Evolutionary conservation across 2,797 vertebrate species (phyloP), one percentile per base, ranked within the genome.

Genomic region (Anas flavirostris): DNA sequence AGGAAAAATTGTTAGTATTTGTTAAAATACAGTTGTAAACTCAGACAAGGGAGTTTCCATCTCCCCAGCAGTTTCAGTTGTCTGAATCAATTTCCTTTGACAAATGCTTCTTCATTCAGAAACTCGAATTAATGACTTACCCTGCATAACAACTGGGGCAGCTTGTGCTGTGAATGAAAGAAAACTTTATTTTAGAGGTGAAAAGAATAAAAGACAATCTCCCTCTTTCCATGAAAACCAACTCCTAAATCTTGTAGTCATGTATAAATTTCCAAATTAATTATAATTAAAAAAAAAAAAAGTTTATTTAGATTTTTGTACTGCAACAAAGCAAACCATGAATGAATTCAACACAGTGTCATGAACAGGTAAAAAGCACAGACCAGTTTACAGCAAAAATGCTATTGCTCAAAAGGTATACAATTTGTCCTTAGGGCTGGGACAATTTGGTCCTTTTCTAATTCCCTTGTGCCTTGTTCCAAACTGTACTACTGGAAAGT

Each of bases 51-150:
- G 69, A 68, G 39, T 37, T 66, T 81, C 26, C 75, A 1, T 29
- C 48, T 63, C 35, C 64, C 50, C 3, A 3, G 52, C 44, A 50
- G 88, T 76, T 92, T 69, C 62, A 81, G 16, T 22, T 95, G 31
- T 19, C 58, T 91, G 67, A 75, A 79, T 37, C 15, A 9, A 39
- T 80, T 74, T 73, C 85, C 25, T 68, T 21, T 83, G 62, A 48
- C 8, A 90, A 67, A 66, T 43, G 18, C 18, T 87, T 43, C 44
- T 72, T 82, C n/a, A 26, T 74, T 81, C 15, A 25, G 44, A 93
- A 84, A 84, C 7, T 43, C 17, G 50, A 86, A 80, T 46, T 60
- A 91, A 80, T 46, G 0, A 96, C 94, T 95, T 93, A 96, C 96
- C 35, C 7, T 0, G 1, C 2, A 1, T 8, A 67, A 7, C 3